Conservation (phyloP, 2,797 vertebrate species). For the Trachops cirrhosus region DNA sequence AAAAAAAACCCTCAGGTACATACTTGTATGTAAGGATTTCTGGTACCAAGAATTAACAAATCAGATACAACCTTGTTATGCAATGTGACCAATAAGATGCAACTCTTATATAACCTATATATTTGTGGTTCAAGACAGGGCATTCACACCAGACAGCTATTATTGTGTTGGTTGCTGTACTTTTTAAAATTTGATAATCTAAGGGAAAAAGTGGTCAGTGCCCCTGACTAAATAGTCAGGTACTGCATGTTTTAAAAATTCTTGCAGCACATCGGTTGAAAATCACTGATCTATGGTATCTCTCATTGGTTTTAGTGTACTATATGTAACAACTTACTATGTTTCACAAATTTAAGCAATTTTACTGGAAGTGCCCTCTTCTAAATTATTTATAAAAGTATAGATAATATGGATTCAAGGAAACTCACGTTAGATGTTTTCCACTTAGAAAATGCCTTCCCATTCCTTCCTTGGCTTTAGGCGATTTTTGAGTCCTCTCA, state of each 20-base stretch:
- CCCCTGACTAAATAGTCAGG: no score
- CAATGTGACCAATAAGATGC: background rate
- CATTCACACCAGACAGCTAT: no score
- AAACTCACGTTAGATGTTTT: background rate
- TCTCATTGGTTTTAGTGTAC: conserved; percentile 9
- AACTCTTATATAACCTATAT: background rate
- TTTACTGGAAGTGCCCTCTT: background rate
- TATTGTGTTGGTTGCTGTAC: background rate
- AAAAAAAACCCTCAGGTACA: no score
- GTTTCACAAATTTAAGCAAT: background rate
- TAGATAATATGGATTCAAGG: background rate
- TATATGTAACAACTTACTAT: background rate
- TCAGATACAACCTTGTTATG: background rate
- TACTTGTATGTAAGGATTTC: background rate
- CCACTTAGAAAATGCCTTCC: conserved; percentile 13
- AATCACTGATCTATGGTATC: background rate
- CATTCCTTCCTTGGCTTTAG: background rate
- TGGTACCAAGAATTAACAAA: background rate
- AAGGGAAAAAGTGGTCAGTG: no score
- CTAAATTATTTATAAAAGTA: background rate
- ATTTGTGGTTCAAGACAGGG: no score
- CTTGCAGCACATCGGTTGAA: background rate
- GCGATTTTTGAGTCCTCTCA: conserved; percentile 7
- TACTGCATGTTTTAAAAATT: background rate
- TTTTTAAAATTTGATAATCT: no score